Base-by-base conservation (phyloP, 37 sponge, comb jelly and placozoan species). In the Corticium candelabrum region DNA sequence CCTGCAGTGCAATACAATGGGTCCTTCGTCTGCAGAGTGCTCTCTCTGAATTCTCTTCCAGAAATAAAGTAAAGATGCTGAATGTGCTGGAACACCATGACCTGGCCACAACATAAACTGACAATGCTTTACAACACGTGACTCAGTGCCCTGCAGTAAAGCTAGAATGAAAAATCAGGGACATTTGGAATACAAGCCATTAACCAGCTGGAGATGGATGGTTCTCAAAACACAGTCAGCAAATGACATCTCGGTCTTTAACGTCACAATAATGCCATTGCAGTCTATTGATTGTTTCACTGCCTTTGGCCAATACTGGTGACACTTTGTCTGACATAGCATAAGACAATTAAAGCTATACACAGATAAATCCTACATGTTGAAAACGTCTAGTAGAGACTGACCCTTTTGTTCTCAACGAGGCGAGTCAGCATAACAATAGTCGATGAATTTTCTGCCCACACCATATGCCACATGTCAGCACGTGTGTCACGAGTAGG, bases 401-500 rank as follows among this genome's bases (percentile, higher is more conserved):
- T 37, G 2, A 83, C 68, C 84, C 80, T 90, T 37, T 32, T 41
- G 3, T 68, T 77, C 62, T 90, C 90, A 38, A 76, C 74, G 41
- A 90, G 34, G 68, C 84, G 83, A 73, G 91, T 90, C 33, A 90
- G 71, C 91, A 90, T 90, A 69, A 86, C 90, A 36, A 90, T 84
- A 40, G 77, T 56, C n/a, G 81, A 68, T 21, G 82, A 56, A 27
- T 69, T 70, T 76, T 90, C 86, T 71, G 85, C 84, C 90, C 90
- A 84, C 40, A 92, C 56, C 89, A 92, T 84, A 39, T 80, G 35
- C 93, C 93, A 92, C 73, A 92, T 88, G 80, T 89, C 89, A 0
- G 72, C 81, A 33, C 85, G 41, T 31, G 89, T 92, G 67, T 81
- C 81, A n/a, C 40, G 29, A 69, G 75, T 76, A 3, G 93, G 93